Conservation (phyloP, 2,797 vertebrate genomes). For the Austrolebias charrua region DNA sequence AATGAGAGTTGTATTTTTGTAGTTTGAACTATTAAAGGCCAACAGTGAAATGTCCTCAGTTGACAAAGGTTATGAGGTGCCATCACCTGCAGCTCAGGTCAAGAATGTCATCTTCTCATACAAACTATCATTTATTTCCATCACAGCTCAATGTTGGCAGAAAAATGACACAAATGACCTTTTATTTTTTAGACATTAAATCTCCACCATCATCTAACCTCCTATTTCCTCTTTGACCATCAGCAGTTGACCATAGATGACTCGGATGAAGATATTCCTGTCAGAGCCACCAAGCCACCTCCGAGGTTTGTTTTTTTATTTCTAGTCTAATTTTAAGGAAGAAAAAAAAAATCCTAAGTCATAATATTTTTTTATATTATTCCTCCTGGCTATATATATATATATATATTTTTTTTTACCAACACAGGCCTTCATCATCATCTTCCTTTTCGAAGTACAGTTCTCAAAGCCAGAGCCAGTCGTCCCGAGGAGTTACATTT, state of each 20-base stretch:
- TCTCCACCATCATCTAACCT: not conserved
- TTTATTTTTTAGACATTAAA: too few relatives aligned
- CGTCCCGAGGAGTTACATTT: slow-evolving; percentile 72
- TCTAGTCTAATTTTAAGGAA: not conserved
- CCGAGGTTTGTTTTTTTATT: slow-evolving; percentile 41
- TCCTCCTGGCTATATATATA: not conserved
- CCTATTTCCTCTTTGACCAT: slow-evolving; percentile 22
- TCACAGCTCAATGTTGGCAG: too few relatives aligned
- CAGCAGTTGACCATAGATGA: slow-evolving; percentile 68
- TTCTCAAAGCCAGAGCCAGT: slow-evolving; percentile 77
- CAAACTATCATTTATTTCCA: too few relatives aligned
- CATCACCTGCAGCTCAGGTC: not conserved
- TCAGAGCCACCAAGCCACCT: slow-evolving; percentile 32
- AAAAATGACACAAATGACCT: not conserved
- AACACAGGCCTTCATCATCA: slow-evolving; percentile 48
- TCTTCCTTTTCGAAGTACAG: slow-evolving; percentile 59
- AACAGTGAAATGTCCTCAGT: too few relatives aligned
- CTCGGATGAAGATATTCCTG: slow-evolving; percentile 68
- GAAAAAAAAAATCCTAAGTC: not conserved
- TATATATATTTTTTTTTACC: not conserved
- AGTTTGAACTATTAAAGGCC: not conserved
- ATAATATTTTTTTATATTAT: not conserved
- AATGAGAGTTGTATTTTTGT: not conserved
- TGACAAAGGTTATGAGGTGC: too few relatives aligned
- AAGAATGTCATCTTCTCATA: not conserved